Evolutionary conservation across 2,113 vertebrate species (phyloP), one percentile per base, ranked within the genome.

Genomic region (Hyaena hyaena): DNA sequence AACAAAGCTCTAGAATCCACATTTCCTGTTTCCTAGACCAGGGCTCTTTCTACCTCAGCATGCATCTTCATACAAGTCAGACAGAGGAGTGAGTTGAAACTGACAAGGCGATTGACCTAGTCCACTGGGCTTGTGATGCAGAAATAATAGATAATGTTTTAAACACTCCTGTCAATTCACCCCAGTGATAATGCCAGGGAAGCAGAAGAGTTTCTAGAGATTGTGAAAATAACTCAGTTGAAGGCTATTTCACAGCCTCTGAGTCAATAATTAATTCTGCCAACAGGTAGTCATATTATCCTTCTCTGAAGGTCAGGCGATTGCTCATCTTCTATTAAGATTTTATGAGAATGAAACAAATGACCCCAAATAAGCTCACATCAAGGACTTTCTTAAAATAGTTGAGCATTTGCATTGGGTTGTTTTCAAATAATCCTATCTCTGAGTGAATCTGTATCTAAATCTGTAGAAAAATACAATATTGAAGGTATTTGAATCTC

Each of bases 241-340:
- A 97, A 97, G 83, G 83, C 66, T 95, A 21, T 97, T 97, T 97
- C 92, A 93, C 97, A 97, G 95, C 39, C 90, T 95, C 95, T 63
- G 35, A 82, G 95, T 97, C 95, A 98, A 45, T 97, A 98, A 98
- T 98, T 95, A 98, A 98, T 97, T 96, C 92, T 97, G 87, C 53
- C 92, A 96, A 95, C 82, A 93, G 87, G 93, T 97, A 96, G 69
- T 82, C 12, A 1, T 92, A 83, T 85, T 97, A 90, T 66, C 58
- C 65, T 95, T 82, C 95, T 95, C 79, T 84, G 93, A 97, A 98
- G 93, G 93, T 97, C 96, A 90, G 14, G 19, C 43, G 4, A 31
- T 87, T 92, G 71, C 35, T 95, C 88, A 94, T 94, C 81, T 95
- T 96, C 88, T 90, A 96, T 97, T 97, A 94, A 68, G 39, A 90